Evolutionary conservation across 2,113 vertebrate genomes (phyloP), one percentile per base, ranked within the genome.

Genomic region (Tupaia tana): DNA sequence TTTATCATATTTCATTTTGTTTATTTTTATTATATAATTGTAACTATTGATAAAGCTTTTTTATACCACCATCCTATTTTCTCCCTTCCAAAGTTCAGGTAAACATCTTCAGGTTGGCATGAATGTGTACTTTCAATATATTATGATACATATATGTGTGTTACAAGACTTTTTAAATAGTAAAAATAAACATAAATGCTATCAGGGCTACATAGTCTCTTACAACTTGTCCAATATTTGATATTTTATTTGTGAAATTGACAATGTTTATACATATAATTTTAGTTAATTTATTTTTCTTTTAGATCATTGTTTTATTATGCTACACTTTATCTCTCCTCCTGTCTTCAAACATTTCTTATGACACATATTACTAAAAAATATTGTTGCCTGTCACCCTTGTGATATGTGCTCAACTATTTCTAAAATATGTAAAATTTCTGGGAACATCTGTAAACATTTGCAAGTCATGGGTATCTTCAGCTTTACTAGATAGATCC

Each of bases 1-100:
- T 87, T 85, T 52, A 11, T 0, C 29, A 52, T 52, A 84, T 54
- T 71, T 31, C 16, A 18, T 81, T 83, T 79, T 43, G 0, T 34
- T 78, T 71, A 75, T 59, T 84, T 93, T 86, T 58, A 84, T 61
- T 11, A 94, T 84, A 87, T 86, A 58, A 6, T 75, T 63, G n/a
- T 9, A 89, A 59, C 9, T 56, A 34, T 77, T 13, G 34, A 6
- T 80, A 27, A 73, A 31, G 10, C 2, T 34, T 34, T 25, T 3
- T 58, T 54, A 59, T 54, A 70, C 6, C 2, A 1, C 2, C 22
- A 84, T 19, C 5, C 20, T 91, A 9, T 86, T 81, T 1, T 64
- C 22, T 82, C 3, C 31, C 25, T 85, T 52, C 18, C 5, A 54
- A 77, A 2, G 20, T 80, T 56, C 6, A 73, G 7, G 14, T 75